Evolutionary conservation across 2,113 vertebrate species (phyloP).

Genomic region (Podiceps cristatus): DNA sequence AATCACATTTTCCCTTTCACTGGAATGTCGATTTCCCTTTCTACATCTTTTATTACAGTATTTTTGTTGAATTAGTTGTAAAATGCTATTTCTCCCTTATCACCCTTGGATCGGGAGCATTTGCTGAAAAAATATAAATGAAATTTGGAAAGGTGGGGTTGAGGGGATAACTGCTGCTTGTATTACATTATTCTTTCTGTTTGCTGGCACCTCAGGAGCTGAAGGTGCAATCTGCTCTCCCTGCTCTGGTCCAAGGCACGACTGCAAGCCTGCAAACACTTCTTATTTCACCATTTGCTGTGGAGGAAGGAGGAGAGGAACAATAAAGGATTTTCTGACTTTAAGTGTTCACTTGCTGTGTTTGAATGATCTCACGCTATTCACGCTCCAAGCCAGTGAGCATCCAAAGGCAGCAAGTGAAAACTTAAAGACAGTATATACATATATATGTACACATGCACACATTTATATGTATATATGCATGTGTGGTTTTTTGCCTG

Average conservation of each 20-base stretch:
- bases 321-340: neutral
- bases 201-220: neutral
- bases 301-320: neutral
- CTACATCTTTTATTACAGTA: neutral
- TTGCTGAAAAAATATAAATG: neutral
- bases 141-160: neutral
- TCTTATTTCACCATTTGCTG: neutral
- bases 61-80: neutral
- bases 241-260: neutral
- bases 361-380: neutral
- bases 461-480: fast-evolving
- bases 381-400: neutral
- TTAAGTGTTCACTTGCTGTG: neutral
- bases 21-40: neutral
- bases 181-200: neutral
- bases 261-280: neutral
- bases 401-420: neutral
- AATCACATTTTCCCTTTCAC: neutral
- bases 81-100: neutral
- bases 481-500: neutral
- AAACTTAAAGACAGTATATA: neutral
- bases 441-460: neutral
- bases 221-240: neutral
- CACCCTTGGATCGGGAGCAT: neutral
- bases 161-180: neutral